Conservation (phyloP, 92 coral and sea anemone species). For the Bergia sp. region DNA sequence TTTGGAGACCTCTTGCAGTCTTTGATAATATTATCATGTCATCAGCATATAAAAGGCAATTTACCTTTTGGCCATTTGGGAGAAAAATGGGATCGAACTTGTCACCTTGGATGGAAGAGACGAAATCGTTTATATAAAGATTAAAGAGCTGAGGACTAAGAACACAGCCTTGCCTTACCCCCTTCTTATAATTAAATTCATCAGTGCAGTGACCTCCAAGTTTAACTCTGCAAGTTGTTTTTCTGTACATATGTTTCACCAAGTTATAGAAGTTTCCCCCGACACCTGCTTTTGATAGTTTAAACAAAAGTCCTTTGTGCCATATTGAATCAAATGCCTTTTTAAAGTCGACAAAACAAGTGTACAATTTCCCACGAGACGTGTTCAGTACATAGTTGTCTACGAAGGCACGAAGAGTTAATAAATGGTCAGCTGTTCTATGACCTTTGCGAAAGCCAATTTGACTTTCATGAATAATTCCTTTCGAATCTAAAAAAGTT, state of each 20-base stretch:
- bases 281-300: constrained; percentile 44
- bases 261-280: constrained; percentile 48
- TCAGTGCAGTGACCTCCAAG: constrained; percentile 36
- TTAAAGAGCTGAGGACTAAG: constrained; percentile 53
- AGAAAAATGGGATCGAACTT: constrained; percentile 38
- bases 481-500: neutral
- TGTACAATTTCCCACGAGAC: constrained; percentile 35
- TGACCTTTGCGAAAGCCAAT: constrained; percentile 46
- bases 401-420: constrained; percentile 20
- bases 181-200: constrained; percentile 47
- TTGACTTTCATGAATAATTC: constrained; percentile 7
- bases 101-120: constrained; percentile 17
- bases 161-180: constrained; percentile 69
- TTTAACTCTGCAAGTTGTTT: constrained; percentile 55
- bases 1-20: constrained; percentile 51
- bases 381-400: constrained; percentile 42
- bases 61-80: constrained; percentile 44
- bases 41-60: too few relatives aligned
- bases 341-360: too few relatives aligned
- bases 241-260: constrained; percentile 42
- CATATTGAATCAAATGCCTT: constrained; percentile 61
- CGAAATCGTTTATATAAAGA: constrained; percentile 50
- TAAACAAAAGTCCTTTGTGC: constrained; percentile 50
- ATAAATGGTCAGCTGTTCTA: constrained; percentile 41
- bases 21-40: constrained; percentile 45